A percentile compares a stretch with the other conserved stretches of the same genome.
These are phyloP conservation scores for Chrysopa pallens DNA, from an alignment of 1,140 invertebrate species.

Conservation along the genomic window DNA sequence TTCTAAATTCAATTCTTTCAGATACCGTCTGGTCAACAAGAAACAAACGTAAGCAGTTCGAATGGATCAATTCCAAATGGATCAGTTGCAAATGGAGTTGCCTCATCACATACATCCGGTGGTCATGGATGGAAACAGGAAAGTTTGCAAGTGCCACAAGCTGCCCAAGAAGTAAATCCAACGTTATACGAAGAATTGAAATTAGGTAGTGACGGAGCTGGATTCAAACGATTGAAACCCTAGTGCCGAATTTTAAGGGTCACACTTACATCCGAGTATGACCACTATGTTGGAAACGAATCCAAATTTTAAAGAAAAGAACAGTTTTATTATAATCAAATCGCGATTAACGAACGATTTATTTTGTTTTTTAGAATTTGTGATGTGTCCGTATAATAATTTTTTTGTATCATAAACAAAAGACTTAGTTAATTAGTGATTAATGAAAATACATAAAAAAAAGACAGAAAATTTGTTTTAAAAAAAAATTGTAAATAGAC, in stretches of 20 bases:
- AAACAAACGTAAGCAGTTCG: conserved; percentile 4
- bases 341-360: no score
- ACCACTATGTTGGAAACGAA: conserved; percentile 1
- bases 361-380: no score
- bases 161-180: conserved; percentile 43
- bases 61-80: conserved; percentile 11
- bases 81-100: conserved; percentile 16
- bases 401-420: no score
- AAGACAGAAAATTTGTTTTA: no score
- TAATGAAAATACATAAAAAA: no score
- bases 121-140: conserved; percentile 25
- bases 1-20: no score
- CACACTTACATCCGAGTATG: no score
- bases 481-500: no score
- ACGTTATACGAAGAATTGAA: conserved; percentile 61
- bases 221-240: conserved; percentile 49
- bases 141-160: conserved; percentile 17
- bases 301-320: conserved; percentile 5
- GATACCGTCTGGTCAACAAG: conserved; percentile 4
- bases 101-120: conserved; percentile 17
- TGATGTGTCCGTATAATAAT: no score
- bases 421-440: no score
- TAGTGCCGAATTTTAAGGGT: conserved; percentile 13
- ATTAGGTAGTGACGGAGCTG: conserved; percentile 56
- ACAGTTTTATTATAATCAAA: background rate